Evolutionary conservation across 2,888 invertebrate species (phyloP).

Genomic region (Camponotus fellah): DNA sequence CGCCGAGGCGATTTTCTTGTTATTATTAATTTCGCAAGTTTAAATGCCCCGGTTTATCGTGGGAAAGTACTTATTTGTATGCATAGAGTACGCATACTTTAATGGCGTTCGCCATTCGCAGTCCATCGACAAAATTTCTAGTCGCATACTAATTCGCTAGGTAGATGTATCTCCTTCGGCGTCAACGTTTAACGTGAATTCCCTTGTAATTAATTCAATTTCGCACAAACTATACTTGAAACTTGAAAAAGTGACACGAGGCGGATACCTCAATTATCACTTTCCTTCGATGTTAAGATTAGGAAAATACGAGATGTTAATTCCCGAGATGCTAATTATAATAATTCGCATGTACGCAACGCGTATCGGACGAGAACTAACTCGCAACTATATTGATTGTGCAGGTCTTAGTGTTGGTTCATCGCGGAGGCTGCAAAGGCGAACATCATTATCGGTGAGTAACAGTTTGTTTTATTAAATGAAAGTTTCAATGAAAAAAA

Average conservation of each 20-base stretch:
- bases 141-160: not conserved
- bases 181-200: not conserved
- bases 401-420: constrained; percentile 73
- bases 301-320: constrained; percentile 19
- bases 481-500: too few species aligned
- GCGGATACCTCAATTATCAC: constrained; percentile 7
- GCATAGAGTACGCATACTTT: not conserved
- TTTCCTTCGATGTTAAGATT: constrained; percentile 5
- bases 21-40: not conserved
- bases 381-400: constrained; percentile 66
- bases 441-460: constrained; percentile 82
- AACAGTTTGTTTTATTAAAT: constrained; percentile 54
- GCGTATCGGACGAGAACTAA: constrained; percentile 56
- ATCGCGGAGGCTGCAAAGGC: constrained; percentile 77
- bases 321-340: constrained; percentile 18
- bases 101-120: not conserved
- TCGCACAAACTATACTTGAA: not conserved
- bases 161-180: not conserved
- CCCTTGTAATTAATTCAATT: not conserved
- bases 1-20: not conserved
- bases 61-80: not conserved
- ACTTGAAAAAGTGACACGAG: not conserved
- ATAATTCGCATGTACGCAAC: constrained; percentile 4
- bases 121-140: not conserved
- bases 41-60: not conserved